Percentiles rank a stretch among this genome's conserved stretches.
phyloP scores from a whole-genome alignment of 2,888 invertebrate genomes.

The Ethmia dodecea region DNA sequence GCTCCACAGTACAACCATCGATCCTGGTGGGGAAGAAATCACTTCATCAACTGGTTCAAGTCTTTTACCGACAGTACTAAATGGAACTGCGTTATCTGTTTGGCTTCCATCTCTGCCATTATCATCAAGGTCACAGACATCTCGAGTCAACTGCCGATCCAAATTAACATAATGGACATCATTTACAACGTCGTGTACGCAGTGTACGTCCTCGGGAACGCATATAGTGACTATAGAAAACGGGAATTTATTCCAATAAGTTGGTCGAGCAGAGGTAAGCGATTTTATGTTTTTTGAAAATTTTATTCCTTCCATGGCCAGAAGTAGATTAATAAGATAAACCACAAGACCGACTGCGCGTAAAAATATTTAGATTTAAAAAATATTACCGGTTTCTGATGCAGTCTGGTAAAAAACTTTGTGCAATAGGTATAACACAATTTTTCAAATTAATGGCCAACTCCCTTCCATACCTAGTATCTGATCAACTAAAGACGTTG shows the following conservation, averaged over 20 bases:
- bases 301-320: too few relatives aligned
- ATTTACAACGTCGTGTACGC: constrained; percentile 40
- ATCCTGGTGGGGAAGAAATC: constrained; percentile 33
- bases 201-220: constrained; percentile 33
- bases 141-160: constrained; percentile 10
- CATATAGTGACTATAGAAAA: constrained; percentile 22
- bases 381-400: constrained; percentile 3
- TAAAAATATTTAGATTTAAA: too few relatives aligned
- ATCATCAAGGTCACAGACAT: constrained; percentile 22
- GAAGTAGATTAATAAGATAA: too few relatives aligned
- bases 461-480: too few relatives aligned
- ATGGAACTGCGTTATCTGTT: constrained; percentile 47
- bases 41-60: constrained; percentile 27
- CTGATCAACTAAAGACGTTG: too few relatives aligned
- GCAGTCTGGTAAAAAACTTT: too few relatives aligned
- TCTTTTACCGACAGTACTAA: constrained; percentile 34
- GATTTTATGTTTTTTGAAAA: too few relatives aligned
- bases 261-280: constrained; percentile 25
- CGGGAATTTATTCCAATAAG: constrained; percentile 19
- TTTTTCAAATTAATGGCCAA: too few relatives aligned
- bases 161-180: constrained; percentile 29
- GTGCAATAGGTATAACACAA: too few relatives aligned
- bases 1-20: constrained; percentile 42
- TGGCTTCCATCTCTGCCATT: constrained; percentile 28
- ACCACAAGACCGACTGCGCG: too few relatives aligned